Percentiles rank a stretch among this genome's conserved stretches.
phyloP scores from a whole-genome alignment of 2,888 invertebrate species.

The Oconnorella tubifera region DNA sequence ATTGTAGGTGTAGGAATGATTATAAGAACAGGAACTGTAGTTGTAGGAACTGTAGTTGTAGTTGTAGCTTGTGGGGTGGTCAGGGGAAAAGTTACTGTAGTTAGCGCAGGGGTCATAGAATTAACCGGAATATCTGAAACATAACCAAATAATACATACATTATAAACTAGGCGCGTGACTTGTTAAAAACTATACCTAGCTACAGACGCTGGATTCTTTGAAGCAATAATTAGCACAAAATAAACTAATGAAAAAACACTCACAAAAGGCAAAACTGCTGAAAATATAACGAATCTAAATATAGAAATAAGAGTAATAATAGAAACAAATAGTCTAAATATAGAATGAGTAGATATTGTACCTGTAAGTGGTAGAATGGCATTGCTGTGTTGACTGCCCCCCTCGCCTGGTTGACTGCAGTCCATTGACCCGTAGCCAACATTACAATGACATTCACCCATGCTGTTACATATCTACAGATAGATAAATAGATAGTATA shows the following conservation, averaged over 20 bases:
- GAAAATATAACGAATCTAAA: too few relatives aligned
- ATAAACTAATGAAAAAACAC: too few relatives aligned
- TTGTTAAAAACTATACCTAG: too few relatives aligned
- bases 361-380: neutral
- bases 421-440: constrained; percentile 1
- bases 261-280: too few relatives aligned
- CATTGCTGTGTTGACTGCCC: constrained; percentile 5
- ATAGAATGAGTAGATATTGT: too few relatives aligned
- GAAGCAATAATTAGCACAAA: too few relatives aligned
- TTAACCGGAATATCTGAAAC: neutral
- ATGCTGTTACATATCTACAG: constrained; percentile 1
- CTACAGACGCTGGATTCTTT: too few relatives aligned
- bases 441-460: neutral
- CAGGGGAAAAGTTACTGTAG: neutral
- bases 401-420: constrained; percentile 3
- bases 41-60: neutral
- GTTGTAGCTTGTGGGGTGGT: neutral
- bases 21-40: neutral
- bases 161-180: too few relatives aligned
- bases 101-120: neutral
- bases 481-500: too few relatives aligned
- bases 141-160: too few relatives aligned
- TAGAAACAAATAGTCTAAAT: too few relatives aligned
- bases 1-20: neutral
- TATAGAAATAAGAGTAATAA: too few relatives aligned